These are phyloP conservation scores for Nephrotoma appendiculata DNA, from an alignment of 2,888 invertebrate genomes.

Conservation along the genomic window DNA sequence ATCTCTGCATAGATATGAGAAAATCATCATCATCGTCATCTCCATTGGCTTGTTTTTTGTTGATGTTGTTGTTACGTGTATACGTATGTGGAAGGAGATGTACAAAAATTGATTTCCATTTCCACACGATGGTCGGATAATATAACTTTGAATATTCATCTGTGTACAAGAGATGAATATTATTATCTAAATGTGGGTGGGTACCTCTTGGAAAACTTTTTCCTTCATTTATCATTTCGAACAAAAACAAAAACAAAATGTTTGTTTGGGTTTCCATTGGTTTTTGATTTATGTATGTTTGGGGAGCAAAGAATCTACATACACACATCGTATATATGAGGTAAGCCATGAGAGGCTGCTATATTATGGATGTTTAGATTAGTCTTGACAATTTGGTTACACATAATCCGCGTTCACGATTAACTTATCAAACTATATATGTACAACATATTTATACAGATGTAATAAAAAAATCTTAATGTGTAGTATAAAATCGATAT, in stretches of 20 bases:
- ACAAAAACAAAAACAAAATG: background rate
- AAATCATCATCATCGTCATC: background rate
- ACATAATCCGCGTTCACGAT: background rate
- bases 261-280: background rate
- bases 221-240: background rate
- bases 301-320: background rate
- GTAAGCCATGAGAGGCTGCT: background rate
- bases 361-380: background rate
- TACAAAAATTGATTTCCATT: background rate
- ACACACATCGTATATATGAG: background rate
- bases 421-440: background rate
- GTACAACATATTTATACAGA: background rate
- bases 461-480: background rate
- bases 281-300: background rate
- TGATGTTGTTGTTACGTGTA: background rate
- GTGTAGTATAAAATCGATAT: background rate
- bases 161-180: background rate
- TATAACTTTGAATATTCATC: background rate
- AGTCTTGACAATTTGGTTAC: background rate
- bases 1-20: background rate
- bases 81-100: background rate
- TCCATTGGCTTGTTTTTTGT: background rate
- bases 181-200: background rate
- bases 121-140: background rate
- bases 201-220: background rate